Conservation (phyloP, 1,140 invertebrate genomes). For the Bombus vancouverensis region DNA sequence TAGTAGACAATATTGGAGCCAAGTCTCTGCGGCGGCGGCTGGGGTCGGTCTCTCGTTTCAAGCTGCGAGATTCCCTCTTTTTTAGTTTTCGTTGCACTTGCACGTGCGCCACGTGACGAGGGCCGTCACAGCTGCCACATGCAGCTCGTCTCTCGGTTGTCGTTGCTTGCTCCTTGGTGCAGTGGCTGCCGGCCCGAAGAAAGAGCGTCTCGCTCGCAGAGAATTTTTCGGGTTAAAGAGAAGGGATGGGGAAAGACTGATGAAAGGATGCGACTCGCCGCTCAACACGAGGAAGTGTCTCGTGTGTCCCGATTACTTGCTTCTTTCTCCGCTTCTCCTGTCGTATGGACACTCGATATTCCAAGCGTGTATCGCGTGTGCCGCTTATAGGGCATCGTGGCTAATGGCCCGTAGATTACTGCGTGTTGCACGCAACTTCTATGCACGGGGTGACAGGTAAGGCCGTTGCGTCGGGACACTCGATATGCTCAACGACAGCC, state of each 20-base stretch:
- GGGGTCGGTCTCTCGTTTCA: conserved; percentile 36
- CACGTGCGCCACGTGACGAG: conserved; percentile 64
- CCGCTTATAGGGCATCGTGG: conserved; percentile 68
- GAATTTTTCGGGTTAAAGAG: conserved; percentile 44
- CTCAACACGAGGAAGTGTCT: conserved; percentile 74
- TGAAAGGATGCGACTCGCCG: conserved; percentile 67
- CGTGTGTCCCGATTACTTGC: conserved; percentile 75
- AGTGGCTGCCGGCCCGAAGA: conserved; percentile 6
- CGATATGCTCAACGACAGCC: conserved; percentile 55
- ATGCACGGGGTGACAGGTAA: conserved; percentile 61
- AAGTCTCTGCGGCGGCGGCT: background rate
- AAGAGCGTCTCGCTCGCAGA: background rate
- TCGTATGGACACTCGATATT: conserved; percentile 76
- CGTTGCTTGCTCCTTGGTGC: background rate
- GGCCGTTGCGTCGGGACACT: conserved; percentile 55
- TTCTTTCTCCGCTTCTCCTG: conserved; percentile 55
- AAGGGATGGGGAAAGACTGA: conserved; percentile 49
- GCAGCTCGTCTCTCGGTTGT: conserved; percentile 38
- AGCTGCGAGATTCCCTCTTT: conserved; percentile 23
- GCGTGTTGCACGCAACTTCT: conserved; percentile 74
- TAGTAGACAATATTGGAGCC: background rate
- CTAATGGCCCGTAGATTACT: conserved; percentile 80
- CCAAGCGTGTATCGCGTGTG: conserved; percentile 78
- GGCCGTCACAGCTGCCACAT: conserved; percentile 71
- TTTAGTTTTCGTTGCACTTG: conserved; percentile 58